phyloP scores from a whole-genome alignment of 2,888 invertebrate genomes.

The Heteromurus nitidus region DNA sequence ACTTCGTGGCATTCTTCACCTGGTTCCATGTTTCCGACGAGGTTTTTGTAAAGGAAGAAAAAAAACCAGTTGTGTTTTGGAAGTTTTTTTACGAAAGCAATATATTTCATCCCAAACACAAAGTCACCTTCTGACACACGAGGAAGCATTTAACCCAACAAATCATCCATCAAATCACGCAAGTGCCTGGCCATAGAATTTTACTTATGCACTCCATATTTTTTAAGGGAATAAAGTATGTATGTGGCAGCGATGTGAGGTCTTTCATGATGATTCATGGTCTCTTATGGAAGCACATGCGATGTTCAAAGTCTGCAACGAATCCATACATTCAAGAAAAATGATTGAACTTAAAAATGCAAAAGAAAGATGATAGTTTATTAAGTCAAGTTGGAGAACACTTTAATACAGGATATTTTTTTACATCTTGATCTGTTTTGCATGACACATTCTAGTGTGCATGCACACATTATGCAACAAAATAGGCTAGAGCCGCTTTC shows the following conservation, averaged over 20 bases:
- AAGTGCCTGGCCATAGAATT: constrained; percentile 52
- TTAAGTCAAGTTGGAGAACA: neutral
- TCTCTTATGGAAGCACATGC: neutral
- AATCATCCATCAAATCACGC: constrained; percentile 58
- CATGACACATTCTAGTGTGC: neutral
- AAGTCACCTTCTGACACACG: constrained; percentile 50
- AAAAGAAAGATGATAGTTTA: constrained; percentile 35
- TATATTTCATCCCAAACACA: constrained; percentile 40
- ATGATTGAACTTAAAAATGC: constrained; percentile 27
- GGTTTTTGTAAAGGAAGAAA: too few species aligned
- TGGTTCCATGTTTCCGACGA: too few species aligned
- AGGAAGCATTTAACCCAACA: constrained; percentile 56
- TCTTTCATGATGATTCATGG: constrained; percentile 32
- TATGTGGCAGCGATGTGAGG: constrained; percentile 50
- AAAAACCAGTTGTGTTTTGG: neutral
- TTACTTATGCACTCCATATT: too few species aligned
- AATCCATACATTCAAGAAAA: constrained; percentile 40
- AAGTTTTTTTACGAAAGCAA: constrained; percentile 15
- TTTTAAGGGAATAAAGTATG: neutral
- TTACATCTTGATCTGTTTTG: constrained; percentile 27
- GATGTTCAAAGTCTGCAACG: neutral
- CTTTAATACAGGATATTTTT: neutral
- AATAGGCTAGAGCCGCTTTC: too few species aligned
- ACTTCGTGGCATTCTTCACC: too few species aligned
- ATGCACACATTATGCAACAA: neutral